Evolutionary conservation across 1,140 invertebrate genomes (phyloP).

Genomic region (Propsilocerus akamusi): DNA sequence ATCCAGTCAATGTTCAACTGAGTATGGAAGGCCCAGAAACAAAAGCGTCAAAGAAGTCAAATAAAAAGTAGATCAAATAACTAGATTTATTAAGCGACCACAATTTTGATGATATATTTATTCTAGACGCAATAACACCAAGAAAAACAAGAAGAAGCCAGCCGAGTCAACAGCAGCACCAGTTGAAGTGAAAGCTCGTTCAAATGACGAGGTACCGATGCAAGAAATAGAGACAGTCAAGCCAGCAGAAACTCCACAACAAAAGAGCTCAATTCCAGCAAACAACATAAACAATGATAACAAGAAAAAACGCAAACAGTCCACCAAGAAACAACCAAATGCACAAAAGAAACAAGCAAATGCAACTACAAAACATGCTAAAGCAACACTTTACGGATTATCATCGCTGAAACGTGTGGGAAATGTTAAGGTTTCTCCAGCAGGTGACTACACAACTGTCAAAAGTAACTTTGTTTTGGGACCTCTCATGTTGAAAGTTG

Average conservation of each 20-base stretch:
- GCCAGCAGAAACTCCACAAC: background rate
- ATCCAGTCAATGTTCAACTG: slow-evolving; percentile 64
- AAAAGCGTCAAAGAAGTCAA: slow-evolving; percentile 27
- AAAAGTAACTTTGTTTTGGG: slow-evolving; percentile 63
- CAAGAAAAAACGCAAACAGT: slow-evolving; percentile 27
- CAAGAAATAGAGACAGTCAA: background rate
- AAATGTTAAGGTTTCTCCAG: slow-evolving; percentile 58
- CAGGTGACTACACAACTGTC: slow-evolving; percentile 57
- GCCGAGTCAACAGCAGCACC: background rate
- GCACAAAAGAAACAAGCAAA: slow-evolving; percentile 8
- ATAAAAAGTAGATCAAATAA: slow-evolving; percentile 18
- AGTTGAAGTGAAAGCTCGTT: background rate
- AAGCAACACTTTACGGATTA: slow-evolving; percentile 58
- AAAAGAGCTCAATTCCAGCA: background rate
- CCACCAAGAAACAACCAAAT: slow-evolving; percentile 26
- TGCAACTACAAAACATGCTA: slow-evolving; percentile 32
- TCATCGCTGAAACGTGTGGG: slow-evolving; percentile 53
- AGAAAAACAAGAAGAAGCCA: slow-evolving; percentile 13
- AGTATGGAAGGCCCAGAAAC: slow-evolving; percentile 34
- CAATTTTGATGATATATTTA: background rate
- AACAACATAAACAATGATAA: slow-evolving; percentile 11
- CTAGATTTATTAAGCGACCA: background rate
- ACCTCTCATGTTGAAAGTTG: slow-evolving; percentile 55
- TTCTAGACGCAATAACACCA: background rate
- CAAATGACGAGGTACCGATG: background rate